Base-by-base conservation (phyloP, 92 coral and sea anemone species). In the Siderastrea siderea region DNA sequence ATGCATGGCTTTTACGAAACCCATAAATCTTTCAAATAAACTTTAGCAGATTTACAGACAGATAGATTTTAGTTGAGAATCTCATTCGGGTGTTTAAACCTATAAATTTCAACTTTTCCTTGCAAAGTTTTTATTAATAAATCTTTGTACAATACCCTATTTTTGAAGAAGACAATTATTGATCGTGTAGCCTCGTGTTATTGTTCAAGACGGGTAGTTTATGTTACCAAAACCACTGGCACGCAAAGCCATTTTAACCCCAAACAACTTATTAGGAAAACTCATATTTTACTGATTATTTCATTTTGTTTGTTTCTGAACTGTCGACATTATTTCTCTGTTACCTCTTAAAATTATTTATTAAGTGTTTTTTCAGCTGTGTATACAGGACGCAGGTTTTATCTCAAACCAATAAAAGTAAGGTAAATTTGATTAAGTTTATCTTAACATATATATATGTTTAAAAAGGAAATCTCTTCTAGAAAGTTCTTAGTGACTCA, bases 21-120 rank as follows among this genome's bases (percentile, higher is more conserved):
- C 70, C 51, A 62, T 78, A 19, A 78, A 62, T 78, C 64, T 65
- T 79, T 65, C 46, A 65, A 64, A 79, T 52, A 8, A 64, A 65
- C 38, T 64, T 49, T 51, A 15, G 9, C 50, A 79, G 45, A 77
- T 64, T 64, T 64, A 15, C 43, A 1, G 5, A 60, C 65, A 60
- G 14, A 11, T 5, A 16, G 4, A 5, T 64, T 26, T 26, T 26
- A 26, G 38, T 26, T 26, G 38, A 26, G 38, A 26, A 26, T 26
- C 38, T 26, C 38, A 26, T 26, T 26, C 38, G 38, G 38, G 0
- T 26, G 0, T 26, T 26, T 26, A 26, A 26, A 0, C 38, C 38
- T 26, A 26, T 26, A 26, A 26, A 26, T 26, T 53, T 53, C 6
- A 53, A 5, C 6, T 5, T 53, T 5, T 5, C 57, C 57, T 53